Evolutionary conservation across 2,113 vertebrate species (phyloP).

Genomic region (Misgurnus anguillicaudatus): DNA sequence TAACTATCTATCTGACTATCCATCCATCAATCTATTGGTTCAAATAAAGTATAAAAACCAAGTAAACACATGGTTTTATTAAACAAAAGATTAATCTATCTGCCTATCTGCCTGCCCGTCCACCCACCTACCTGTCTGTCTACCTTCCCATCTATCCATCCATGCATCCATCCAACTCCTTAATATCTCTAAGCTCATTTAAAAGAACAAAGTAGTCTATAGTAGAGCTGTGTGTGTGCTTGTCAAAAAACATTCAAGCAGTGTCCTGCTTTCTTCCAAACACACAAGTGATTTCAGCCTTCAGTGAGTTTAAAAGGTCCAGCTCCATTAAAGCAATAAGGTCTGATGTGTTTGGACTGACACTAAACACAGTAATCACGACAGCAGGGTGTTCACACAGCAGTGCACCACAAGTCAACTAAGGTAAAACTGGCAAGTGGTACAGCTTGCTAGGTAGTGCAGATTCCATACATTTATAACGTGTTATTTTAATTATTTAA

Average conservation of each 20-base stretch:
- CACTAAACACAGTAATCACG: conserved; percentile 59
- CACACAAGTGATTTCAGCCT: conserved; percentile 73
- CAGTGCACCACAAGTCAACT: neutral
- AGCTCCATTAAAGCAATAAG: conserved; percentile 73
- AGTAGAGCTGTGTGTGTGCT: neutral
- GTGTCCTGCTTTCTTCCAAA: conserved; percentile 11
- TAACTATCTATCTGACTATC: conserved; percentile 59
- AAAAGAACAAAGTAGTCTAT: neutral
- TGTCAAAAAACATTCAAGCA: neutral
- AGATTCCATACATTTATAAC: too few species aligned
- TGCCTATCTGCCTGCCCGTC: too few species aligned
- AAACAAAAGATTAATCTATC: conserved; percentile 13
- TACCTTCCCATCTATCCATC: too few species aligned
- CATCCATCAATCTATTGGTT: conserved; percentile 42
- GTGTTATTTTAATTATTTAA: too few species aligned
- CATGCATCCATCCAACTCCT: neutral
- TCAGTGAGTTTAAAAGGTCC: conserved; percentile 69
- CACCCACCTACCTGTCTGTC: too few species aligned
- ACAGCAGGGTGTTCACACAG: neutral
- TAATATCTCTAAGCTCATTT: too few species aligned
- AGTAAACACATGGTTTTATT: too few species aligned
- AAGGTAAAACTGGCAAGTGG: conserved; percentile 46
- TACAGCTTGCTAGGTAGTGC: conserved; percentile 29
- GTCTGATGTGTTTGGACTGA: conserved; percentile 69
- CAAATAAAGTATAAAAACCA: too few species aligned